Evolutionary conservation across 2,888 invertebrate genomes (phyloP), one percentile per base, ranked within the genome.

Genomic region (Drosophila anomalipes): DNA sequence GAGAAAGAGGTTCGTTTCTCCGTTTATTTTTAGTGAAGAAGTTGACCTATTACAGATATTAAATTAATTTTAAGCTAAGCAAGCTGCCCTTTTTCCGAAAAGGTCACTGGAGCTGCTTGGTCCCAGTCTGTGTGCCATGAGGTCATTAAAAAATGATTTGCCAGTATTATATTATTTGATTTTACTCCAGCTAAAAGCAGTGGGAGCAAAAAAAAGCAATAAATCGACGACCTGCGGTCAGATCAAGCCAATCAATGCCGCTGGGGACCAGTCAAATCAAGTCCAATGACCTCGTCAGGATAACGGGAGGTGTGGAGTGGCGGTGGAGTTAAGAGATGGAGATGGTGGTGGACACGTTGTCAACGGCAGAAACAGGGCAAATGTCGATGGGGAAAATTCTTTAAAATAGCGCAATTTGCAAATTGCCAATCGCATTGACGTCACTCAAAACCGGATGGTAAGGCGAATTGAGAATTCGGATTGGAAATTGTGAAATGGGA

Each of bases 371-470:
- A 41, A 39, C 52, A 32, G 6, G 12, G 41, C 33, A 39, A 61
- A 28, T 54, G 37, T 58, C 64, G 58, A 56, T 64, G 64, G 51
- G 32, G 47, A 35, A 69, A 69, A 60, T 52, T 53, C 61, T 73
- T 80, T 75, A 69, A 49, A 56, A 76, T 61, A 70, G 53, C 59
- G 52, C 61, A 82, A 82, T 56, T 83, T 72, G 52, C 60, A 71
- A 85, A 75, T 49, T 72, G 64, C 66, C 70, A 79, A 79, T 76
- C 57, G 74, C 79, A 84, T 85, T 85, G 84, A 85, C 84, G 84
- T 85, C 84, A 84, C 52, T 44, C 53, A 44, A 61, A 16, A 37
- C 12, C 26, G 14, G 30, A 19, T 54, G 41, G 28, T 10, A 9
- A 39, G 28, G 54, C 54, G 19, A 54, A 30, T 37, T 22, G 30